These are phyloP conservation scores for Dendrocincla fuliginosa DNA, from an alignment of 2,797 vertebrate genomes.

Conservation along the genomic window DNA sequence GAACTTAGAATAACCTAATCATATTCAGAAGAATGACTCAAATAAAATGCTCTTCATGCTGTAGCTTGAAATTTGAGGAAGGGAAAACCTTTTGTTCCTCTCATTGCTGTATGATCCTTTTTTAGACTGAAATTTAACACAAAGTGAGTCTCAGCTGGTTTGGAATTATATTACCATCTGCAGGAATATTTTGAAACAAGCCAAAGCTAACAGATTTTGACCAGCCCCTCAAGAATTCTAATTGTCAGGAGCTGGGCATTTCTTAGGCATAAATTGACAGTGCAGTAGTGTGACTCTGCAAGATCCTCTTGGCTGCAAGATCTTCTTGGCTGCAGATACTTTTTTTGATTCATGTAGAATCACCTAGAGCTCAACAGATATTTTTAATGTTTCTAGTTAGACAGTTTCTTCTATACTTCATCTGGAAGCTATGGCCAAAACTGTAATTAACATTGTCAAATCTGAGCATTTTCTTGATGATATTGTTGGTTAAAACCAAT, in stretches of 20 bases:
- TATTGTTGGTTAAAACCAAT: not conserved
- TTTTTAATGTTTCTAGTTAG: not conserved
- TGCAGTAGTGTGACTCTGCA: not conserved
- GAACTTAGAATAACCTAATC: not conserved
- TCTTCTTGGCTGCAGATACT: not conserved
- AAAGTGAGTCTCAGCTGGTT: slow-evolving; percentile 41
- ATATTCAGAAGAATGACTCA: not conserved
- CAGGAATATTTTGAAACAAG: slow-evolving; percentile 21
- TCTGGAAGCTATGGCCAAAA: not conserved
- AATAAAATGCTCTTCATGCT: not conserved
- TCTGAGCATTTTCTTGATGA: not conserved
- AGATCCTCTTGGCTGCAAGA: not conserved
- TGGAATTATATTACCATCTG: slow-evolving; percentile 52
- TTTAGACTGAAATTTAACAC: slow-evolving; percentile 15
- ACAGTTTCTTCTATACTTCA: not conserved
- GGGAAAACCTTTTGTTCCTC: not conserved
- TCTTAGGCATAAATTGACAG: slow-evolving; percentile 18
- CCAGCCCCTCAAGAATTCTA: slow-evolving; percentile 31
- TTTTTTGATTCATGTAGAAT: slow-evolving; percentile 2
- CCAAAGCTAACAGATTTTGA: slow-evolving; percentile 57
- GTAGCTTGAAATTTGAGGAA: slow-evolving; percentile 1
- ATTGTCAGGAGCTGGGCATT: not conserved
- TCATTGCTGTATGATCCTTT: not conserved
- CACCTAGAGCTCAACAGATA: not conserved
- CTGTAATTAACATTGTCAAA: slow-evolving; percentile 7